A percentile compares a stretch with the other conserved stretches of the same genome.
Evolutionary conservation across 2,113 vertebrate genomes (phyloP).

Genomic region (Seriola quinqueradiata): DNA sequence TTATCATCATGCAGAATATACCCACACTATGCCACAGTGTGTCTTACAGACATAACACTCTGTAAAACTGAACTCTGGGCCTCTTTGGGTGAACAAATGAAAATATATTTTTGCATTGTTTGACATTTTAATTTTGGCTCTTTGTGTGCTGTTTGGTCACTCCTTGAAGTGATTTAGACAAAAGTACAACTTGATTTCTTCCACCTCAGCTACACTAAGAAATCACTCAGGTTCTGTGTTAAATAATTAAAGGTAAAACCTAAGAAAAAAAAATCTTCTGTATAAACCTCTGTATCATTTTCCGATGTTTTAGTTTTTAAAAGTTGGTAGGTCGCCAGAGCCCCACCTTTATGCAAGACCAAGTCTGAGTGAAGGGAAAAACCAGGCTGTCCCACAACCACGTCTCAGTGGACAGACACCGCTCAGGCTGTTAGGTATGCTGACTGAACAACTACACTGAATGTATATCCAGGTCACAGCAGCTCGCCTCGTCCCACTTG

Average conservation of each 20-base stretch:
- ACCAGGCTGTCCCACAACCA: not conserved
- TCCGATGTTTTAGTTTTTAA: not conserved
- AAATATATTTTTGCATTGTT: not conserved
- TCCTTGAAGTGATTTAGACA: too few relatives aligned
- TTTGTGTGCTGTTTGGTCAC: not conserved
- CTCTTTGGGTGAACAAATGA: not conserved
- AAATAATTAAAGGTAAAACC: not conserved
- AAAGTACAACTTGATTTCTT: too few relatives aligned
- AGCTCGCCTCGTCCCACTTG: slow-evolving; percentile 19
- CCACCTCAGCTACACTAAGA: not conserved
- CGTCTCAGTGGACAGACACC: slow-evolving; percentile 3
- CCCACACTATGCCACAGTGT: not conserved
- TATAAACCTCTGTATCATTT: too few relatives aligned
- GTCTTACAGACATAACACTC: not conserved
- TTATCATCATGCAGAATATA: not conserved
- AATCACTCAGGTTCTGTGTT: not conserved
- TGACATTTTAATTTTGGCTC: not conserved
- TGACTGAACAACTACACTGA: slow-evolving; percentile 20
- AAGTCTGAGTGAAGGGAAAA: slow-evolving; percentile 17
- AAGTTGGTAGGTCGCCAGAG: not conserved
- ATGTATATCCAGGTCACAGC: slow-evolving; percentile 36
- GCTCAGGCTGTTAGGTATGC: slow-evolving; percentile 6
- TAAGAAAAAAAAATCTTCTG: not conserved
- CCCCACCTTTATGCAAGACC: too few relatives aligned
- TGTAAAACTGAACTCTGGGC: not conserved